These are phyloP conservation scores for Zosterops pallidus DNA, from an alignment of 2,113 vertebrate genomes.

Conservation along the genomic window DNA sequence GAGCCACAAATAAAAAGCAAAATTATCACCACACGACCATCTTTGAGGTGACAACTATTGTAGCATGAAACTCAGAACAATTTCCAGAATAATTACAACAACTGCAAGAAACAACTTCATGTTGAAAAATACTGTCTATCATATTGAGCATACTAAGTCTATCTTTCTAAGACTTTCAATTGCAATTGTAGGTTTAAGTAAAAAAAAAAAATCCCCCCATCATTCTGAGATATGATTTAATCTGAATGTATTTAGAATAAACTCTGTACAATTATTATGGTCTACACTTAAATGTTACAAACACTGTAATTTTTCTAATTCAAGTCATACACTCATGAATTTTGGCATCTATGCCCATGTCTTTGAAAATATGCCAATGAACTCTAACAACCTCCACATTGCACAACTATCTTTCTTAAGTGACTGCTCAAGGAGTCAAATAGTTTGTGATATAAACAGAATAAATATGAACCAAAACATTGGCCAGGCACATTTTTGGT, in stretches of 20 bases:
- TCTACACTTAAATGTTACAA: neutral
- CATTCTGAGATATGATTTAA: neutral
- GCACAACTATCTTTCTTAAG: neutral
- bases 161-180: neutral
- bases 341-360: neutral
- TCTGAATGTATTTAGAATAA: neutral
- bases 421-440: neutral
- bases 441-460: neutral
- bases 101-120: neutral
- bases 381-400: neutral
- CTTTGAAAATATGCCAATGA: neutral
- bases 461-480: neutral
- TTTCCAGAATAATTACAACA: neutral
- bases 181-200: neutral
- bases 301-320: neutral
- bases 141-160: neutral
- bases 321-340: neutral
- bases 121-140: neutral
- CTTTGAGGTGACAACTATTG: neutral
- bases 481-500: neutral
- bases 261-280: neutral
- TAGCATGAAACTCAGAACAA: neutral
- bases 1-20: neutral
- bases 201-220: neutral
- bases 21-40: constrained; percentile 2